Percentiles rank a stretch among this genome's conserved stretches.
Evolutionary conservation across 2,888 invertebrate genomes (phyloP).

Genomic region (Morpho achilles): DNA sequence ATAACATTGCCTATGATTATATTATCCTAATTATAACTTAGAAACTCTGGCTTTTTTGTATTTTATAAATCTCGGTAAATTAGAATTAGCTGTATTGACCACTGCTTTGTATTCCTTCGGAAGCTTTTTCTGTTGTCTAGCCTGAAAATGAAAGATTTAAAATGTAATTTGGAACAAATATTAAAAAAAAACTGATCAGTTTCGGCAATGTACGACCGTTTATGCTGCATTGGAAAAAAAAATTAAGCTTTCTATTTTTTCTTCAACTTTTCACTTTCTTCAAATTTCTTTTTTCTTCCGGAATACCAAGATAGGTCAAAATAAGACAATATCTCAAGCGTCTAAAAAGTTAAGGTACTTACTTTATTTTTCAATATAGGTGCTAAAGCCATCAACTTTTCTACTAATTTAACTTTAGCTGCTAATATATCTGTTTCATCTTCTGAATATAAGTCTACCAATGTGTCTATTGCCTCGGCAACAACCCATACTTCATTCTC

Average conservation of each 20-base stretch:
- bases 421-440: slow-evolving; percentile 85
- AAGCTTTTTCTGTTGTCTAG: slow-evolving; percentile 81
- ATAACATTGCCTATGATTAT: no score
- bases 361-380: slow-evolving; percentile 84
- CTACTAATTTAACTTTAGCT: slow-evolving; percentile 80
- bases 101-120: slow-evolving; percentile 84
- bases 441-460: slow-evolving; percentile 88
- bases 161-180: no score
- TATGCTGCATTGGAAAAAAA: no score
- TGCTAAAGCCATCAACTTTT: slow-evolving; percentile 77
- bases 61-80: slow-evolving; percentile 84
- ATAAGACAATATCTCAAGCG: no score
- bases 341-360: slow-evolving; percentile 12
- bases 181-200: no score
- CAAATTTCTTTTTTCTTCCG: no score
- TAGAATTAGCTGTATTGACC: slow-evolving; percentile 84
- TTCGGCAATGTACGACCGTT: no score
- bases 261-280: no score
- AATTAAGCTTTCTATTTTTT: not conserved
- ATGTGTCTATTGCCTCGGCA: slow-evolving; percentile 86
- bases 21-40: slow-evolving; percentile 37
- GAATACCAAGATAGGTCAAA: no score
- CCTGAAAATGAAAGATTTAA: slow-evolving; percentile 57
- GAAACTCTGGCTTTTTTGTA: slow-evolving; percentile 79
- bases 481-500: slow-evolving; percentile 85